Base-by-base conservation (phyloP, 1,140 invertebrate genomes). In the Aphelenchoides fujianensis region DNA sequence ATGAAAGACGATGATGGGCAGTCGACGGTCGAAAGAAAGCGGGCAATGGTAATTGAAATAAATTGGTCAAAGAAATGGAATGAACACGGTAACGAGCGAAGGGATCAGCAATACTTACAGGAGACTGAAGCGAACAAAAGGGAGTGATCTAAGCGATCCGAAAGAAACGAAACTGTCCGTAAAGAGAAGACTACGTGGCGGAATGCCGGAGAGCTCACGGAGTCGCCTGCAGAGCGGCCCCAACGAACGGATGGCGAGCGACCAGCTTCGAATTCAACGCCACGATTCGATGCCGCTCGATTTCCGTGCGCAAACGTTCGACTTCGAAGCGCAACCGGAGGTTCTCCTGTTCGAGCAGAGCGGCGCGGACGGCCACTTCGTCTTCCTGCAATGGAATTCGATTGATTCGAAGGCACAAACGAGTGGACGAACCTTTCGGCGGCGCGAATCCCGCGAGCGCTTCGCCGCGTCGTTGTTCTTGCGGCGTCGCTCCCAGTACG, bases 391-490 rank as follows among this genome's bases (percentile, higher is more conserved):
- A 72, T 30, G 23, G 30, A n/a, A n/a, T n/a, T n/a, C n/a, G n/a
- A 27, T 71, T 48, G 37, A 30, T 2, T 19, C 16, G 27, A 67
- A 3, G n/a, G 31, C 23, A n/a, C n/a, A n/a, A 63, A 37, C 61
- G 30, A 69, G 23, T 32, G 69, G 35, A 69, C 52, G n/a, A 35
- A 80, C 76, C 69, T 96, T 93, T 12, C 90, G 89, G 76, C 93
- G 88, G 67, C 95, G 87, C 0, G 92, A 90, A 79, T 97, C 94
- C 41, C 95, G 87, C 0, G 93, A 95, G 68, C 93, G 88, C 85
- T 97, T 98, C 0, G 95, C 95, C 0, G 95, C 94, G 75, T 91
- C 92, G 84, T 97, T 97, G 83, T 98, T 97, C 83, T 94, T 94
- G 68, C 90, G 89, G 7, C 94, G 86, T 69, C 92, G 88, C 80